Conservation (phyloP, 2,113 vertebrate species). For the Grallaria varia region DNA sequence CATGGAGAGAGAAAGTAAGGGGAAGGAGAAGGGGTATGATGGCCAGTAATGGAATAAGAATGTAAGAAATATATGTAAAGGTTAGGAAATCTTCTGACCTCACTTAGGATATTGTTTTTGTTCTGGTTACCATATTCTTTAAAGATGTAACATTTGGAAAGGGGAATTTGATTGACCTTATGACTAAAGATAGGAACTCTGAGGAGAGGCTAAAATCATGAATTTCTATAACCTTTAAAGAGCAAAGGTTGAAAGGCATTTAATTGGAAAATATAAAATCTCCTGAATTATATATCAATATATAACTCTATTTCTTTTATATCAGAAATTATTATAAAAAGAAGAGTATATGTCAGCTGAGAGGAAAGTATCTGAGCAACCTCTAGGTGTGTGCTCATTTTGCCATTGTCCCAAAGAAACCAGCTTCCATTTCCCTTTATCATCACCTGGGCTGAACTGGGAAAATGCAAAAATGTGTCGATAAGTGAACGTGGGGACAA, state of each 20-base stretch:
- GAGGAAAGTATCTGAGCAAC: not conserved
- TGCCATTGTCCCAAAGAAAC: not conserved
- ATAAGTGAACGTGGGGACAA: not conserved
- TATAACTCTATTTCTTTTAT: slow-evolving; percentile 53
- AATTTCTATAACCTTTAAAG: slow-evolving; percentile 70
- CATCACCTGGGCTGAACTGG: not conserved
- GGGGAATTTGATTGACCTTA: slow-evolving; percentile 68
- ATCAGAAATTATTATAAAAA: slow-evolving; percentile 44
- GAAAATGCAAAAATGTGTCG: too few relatives aligned
- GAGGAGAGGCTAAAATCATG: slow-evolving; percentile 51
- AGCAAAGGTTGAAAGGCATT: slow-evolving; percentile 60
- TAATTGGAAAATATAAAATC: slow-evolving; percentile 65
- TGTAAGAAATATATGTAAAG: slow-evolving; percentile 21
- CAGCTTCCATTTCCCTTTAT: not conserved
- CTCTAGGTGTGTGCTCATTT: not conserved
- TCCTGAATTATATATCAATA: slow-evolving; percentile 47
- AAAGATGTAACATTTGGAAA: slow-evolving; percentile 63
- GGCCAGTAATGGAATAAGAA: slow-evolving; percentile 17
- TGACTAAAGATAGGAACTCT: slow-evolving; percentile 53
- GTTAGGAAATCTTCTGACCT: slow-evolving; percentile 43
- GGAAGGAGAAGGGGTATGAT: not conserved
- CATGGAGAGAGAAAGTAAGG: not conserved
- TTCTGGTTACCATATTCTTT: slow-evolving; percentile 62
- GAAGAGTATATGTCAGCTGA: slow-evolving; percentile 1
- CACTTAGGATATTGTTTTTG: slow-evolving; percentile 51